Percentiles rank a stretch among this genome's conserved stretches.
These are phyloP conservation scores for Wiebesia pumilae DNA, from an alignment of 1,140 invertebrate species.

Conservation along the genomic window DNA sequence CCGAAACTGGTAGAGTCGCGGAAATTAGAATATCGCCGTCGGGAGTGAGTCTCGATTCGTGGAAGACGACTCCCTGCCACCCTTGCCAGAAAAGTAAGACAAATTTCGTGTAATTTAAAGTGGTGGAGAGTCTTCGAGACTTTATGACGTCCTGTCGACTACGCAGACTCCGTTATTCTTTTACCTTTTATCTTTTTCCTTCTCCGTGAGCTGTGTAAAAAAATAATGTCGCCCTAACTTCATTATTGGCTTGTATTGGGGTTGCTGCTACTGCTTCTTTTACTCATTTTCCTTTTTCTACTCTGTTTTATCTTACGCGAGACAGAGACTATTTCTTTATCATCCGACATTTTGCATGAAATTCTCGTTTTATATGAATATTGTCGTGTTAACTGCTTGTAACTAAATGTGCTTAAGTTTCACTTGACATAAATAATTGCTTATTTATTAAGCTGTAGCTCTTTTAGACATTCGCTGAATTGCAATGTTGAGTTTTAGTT, in stretches of 20 bases:
- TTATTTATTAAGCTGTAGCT: too few species aligned
- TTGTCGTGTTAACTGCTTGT: background rate
- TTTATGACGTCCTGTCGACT: constrained; percentile 32
- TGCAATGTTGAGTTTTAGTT: too few species aligned
- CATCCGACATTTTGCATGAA: background rate
- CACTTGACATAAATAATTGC: background rate
- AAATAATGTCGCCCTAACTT: constrained; percentile 52
- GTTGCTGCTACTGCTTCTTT: background rate
- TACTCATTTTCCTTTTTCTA: background rate
- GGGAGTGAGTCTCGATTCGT: constrained; percentile 46
- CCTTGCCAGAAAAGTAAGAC: constrained; percentile 56
- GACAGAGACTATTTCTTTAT: background rate
- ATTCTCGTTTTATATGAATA: background rate
- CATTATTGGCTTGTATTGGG: constrained; percentile 51
- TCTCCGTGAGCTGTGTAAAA: constrained; percentile 34
- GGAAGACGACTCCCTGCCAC: constrained; percentile 10
- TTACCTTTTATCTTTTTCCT: constrained; percentile 3
- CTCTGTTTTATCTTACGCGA: background rate
- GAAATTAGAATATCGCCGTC: constrained; percentile 56
- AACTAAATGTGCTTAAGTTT: background rate
- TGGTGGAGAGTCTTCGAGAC: constrained; percentile 44
- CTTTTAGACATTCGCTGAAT: too few species aligned
- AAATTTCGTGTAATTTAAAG: constrained; percentile 62
- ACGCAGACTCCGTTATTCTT: background rate
- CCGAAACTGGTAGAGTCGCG: constrained; percentile 31